Evolutionary conservation across 2,113 vertebrate genomes (phyloP).

Genomic region (Meriones unguiculatus): DNA sequence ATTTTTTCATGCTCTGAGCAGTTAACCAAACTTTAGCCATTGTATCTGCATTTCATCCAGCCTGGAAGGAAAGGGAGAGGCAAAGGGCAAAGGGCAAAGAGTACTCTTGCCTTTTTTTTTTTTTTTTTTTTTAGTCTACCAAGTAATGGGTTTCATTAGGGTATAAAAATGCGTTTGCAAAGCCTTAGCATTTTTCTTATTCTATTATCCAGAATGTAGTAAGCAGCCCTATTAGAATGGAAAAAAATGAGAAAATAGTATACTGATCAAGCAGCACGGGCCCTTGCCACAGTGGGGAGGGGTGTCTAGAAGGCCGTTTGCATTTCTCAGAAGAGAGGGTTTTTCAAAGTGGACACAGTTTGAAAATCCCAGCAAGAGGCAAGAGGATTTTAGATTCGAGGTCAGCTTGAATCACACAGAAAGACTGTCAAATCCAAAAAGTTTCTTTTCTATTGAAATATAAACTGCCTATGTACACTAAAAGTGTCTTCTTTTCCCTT

Average conservation of each 20-base stretch:
- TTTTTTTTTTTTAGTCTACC: not conserved
- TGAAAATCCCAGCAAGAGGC: not conserved
- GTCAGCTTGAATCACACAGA: not conserved
- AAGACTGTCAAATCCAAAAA: too few species aligned
- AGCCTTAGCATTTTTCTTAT: not conserved
- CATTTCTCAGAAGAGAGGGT: not conserved
- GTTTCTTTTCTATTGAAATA: not conserved
- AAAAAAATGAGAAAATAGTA: not conserved
- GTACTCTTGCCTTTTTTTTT: too few species aligned
- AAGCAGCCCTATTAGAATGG: not conserved
- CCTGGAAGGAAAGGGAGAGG: not conserved
- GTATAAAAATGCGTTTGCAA: not conserved
- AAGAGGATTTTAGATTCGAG: not conserved
- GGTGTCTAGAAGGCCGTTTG: not conserved
- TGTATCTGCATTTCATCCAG: not conserved
- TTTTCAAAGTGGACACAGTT: not conserved
- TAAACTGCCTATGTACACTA: not conserved
- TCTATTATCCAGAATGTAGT: not conserved
- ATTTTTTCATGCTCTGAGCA: not conserved
- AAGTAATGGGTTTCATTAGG: not conserved
- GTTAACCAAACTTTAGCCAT: not conserved
- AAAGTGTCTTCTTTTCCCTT: constrained; percentile 49
- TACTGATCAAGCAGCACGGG: not conserved
- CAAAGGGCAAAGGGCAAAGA: not conserved
- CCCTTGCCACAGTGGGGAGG: not conserved